These are phyloP conservation scores for Tachina lurida DNA, from an alignment of 2,888 invertebrate genomes.

Conservation along the genomic window DNA sequence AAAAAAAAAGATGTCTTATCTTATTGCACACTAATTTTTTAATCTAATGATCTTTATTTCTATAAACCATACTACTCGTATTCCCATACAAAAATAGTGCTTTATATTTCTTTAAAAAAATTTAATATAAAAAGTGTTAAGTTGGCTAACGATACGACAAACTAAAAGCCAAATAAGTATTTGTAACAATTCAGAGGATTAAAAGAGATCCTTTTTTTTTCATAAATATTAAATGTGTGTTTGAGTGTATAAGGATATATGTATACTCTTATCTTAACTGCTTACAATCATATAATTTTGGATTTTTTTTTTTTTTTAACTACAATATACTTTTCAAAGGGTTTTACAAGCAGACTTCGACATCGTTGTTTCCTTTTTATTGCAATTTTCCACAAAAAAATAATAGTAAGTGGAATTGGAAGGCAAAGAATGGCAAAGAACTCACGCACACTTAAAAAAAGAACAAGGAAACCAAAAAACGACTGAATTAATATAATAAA, in stretches of 20 bases:
- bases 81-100: neutral
- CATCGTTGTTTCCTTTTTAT: slow-evolving; percentile 48
- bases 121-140: slow-evolving; percentile 58
- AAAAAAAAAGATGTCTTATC: neutral
- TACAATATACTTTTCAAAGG: slow-evolving; percentile 54
- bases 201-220: neutral
- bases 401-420: neutral
- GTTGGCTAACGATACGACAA: slow-evolving; percentile 29
- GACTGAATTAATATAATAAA: slow-evolving; percentile 65
- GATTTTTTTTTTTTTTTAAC: neutral
- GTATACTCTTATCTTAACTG: slow-evolving; percentile 58
- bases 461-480: neutral
- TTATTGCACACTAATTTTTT: slow-evolving; percentile 29
- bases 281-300: slow-evolving; percentile 59
- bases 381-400: slow-evolving; percentile 19
- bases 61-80: slow-evolving; percentile 15
- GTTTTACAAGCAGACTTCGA: slow-evolving; percentile 59
- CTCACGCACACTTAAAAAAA: slow-evolving; percentile 12
- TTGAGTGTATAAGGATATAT: neutral
- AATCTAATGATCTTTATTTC: slow-evolving; percentile 46
- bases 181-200: slow-evolving; percentile 56
- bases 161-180: slow-evolving; percentile 37
- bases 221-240: neutral
- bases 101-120: neutral
- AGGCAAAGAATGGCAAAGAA: slow-evolving; percentile 1